Conservation (phyloP, 1,140 invertebrate species). For the Magallana gigas region DNA sequence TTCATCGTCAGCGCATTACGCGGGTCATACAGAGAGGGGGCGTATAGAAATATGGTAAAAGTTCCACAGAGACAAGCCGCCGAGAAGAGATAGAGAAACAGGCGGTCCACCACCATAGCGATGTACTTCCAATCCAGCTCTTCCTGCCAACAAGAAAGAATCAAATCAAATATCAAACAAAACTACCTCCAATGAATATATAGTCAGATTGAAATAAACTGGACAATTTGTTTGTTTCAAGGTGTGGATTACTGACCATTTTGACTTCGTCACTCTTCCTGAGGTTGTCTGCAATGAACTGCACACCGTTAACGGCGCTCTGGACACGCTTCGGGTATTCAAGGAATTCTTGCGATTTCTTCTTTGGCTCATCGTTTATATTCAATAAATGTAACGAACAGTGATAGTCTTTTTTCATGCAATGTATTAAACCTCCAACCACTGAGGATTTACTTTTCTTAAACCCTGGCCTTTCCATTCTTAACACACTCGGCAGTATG, state of each 20-base stretch:
- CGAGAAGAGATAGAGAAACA: slow-evolving; percentile 86
- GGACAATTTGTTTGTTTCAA: slow-evolving; percentile 72
- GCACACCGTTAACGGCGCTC: slow-evolving; percentile 93
- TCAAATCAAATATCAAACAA: slow-evolving; percentile 75
- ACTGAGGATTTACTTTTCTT: slow-evolving; percentile 77
- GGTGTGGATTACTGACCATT: slow-evolving; percentile 63
- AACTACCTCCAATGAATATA: slow-evolving; percentile 72
- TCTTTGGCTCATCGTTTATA: not conserved
- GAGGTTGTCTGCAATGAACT: slow-evolving; percentile 98
- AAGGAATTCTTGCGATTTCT: not conserved
- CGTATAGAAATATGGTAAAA: slow-evolving; percentile 90
- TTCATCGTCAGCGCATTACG: slow-evolving; percentile 84
- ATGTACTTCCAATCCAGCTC: slow-evolving; percentile 98
- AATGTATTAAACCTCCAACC: slow-evolving; percentile 79
- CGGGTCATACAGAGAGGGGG: slow-evolving; percentile 96
- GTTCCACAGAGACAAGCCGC: slow-evolving; percentile 79
- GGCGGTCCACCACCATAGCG: slow-evolving; percentile 98
- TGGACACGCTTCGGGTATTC: slow-evolving; percentile 87
- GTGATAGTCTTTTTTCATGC: slow-evolving; percentile 2
- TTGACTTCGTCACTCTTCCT: slow-evolving; percentile 81
- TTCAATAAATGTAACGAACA: not conserved
- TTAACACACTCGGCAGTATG: slow-evolving; percentile 75
- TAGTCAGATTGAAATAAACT: not conserved
- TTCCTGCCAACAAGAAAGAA: slow-evolving; percentile 72
- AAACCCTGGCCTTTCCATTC: slow-evolving; percentile 78